Evolutionary conservation across 2,797 vertebrate genomes (phyloP), one percentile per base, ranked within the genome.

Genomic region (Myotis findleyi): DNA sequence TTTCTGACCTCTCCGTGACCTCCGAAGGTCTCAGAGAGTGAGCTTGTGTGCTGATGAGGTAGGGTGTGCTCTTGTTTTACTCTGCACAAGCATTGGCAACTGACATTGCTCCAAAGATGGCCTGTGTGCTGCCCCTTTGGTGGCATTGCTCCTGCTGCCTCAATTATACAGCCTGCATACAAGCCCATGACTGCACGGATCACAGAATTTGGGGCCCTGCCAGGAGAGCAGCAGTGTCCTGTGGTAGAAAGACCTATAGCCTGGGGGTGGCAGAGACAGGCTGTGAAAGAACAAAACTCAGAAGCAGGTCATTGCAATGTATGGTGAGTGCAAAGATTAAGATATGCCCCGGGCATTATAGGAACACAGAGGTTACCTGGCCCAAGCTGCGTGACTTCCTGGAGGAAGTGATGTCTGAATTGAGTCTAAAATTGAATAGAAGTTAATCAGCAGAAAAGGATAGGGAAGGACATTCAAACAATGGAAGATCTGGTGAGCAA

Each of bases 1-100:
- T 62, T 76, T 64, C 68, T 38, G 77, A 25, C 87, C 75, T 87
- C 57, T 62, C 62, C 1, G 0, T 49, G 87, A 93, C 92, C 91
- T 87, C 55, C 0, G 2, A 33, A 91, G 41, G 25, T 41, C 23
- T 53, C 59, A 49, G 71, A 66, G 30, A 66, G 51, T 7, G 9
- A 71, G 55, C 3, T 0, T 5, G 1, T 16, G 20, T 12, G 36
- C 18, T 23, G 36, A 25, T 7, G 72, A 62, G n/a, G 27, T 1
- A 17, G 77, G 18, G 13, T 33, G 9, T 17, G 30, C 2, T 13
- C 38, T 79, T 69, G 8, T 55, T 7, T 57, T 59, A 23, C 36
- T 55, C 6, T 18, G 25, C 23, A 7, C 13, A 21, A 62, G 76
- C 49, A 44, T 17, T 7, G 9, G 30, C 80, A 64, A 11, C 18